Base-by-base conservation (phyloP, 2,797 vertebrate species). In the Sciaenops ocellatus region DNA sequence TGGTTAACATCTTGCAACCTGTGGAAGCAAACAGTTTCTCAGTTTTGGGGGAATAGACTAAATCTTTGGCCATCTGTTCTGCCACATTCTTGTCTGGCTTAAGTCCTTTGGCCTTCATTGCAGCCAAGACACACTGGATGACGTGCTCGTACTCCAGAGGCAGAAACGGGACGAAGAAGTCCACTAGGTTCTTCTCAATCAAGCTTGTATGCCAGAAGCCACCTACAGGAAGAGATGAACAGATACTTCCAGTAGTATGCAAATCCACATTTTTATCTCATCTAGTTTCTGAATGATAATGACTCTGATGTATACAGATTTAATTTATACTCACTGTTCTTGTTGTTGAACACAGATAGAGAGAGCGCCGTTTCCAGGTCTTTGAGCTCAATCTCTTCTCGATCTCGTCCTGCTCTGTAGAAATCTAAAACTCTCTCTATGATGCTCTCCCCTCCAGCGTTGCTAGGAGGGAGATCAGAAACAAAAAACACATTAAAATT, bases 131-230 rank as follows among this genome's bases (percentile, higher is more conserved):
- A 0, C 98, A 99, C 95, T 96, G 96, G 73, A 97, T 89, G 16
- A 99, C 93, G 0, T 99, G 98, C 41, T 46, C 86, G 86, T 96
- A 96, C 87, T 99, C 97, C 94, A 99, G 90, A 9, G 98, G 98
- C 75, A 99, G 95, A 76, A 99, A 98, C 3, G 98, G 98, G 38
- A 99, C 89, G 0, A 98, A 99, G 90, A 96, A 98, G 85, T 99
- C 98, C 56, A 99, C 95, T 89, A 99, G 94, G 92, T 97, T 96
- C 87, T 93, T 97, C 86, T 97, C 96, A 0, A 99, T 98, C 79
- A 99, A 90, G 70, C 95, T 95, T 2, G 96, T 96, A 85, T 93
- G 98, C 96, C 96, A 98, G 79, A 99, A 94, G 20, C 98, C 98
- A 86, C 97, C 98, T 99, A 6, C 0, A 56, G n/a, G 52, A 28